Conservation (phyloP, 2,888 invertebrate species). For the Anodontia alba region DNA sequence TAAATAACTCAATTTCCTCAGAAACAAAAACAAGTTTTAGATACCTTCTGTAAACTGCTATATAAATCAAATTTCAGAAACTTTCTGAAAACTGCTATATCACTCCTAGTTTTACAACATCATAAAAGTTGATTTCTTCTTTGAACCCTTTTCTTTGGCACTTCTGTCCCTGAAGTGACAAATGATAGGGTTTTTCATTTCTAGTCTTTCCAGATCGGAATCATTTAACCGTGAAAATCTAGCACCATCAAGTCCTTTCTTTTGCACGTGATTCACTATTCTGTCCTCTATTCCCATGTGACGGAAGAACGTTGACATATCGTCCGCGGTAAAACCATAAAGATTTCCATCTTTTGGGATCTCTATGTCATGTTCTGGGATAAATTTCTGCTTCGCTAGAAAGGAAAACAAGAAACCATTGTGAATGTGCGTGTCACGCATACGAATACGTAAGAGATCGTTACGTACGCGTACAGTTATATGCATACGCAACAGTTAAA, state of each 20-base stretch:
- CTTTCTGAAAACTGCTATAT: no score
- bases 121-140: slow-evolving; percentile 68
- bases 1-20: no score
- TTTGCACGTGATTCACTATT: slow-evolving; percentile 72
- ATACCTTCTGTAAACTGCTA: no score
- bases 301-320: slow-evolving; percentile 79
- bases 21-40: no score
- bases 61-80: no score
- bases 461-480: no score
- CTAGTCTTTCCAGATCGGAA: slow-evolving; percentile 76
- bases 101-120: slow-evolving; percentile 56
- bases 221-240: slow-evolving; percentile 80
- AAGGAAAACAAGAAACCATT: slow-evolving; percentile 26
- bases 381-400: slow-evolving; percentile 67
- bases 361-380: slow-evolving; percentile 77
- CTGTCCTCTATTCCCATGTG: slow-evolving; percentile 77
- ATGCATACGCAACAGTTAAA: no score
- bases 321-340: slow-evolving; percentile 76
- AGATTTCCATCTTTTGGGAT: slow-evolving; percentile 81
- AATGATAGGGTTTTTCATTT: slow-evolving; percentile 78
- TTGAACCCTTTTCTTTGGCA: slow-evolving; percentile 46
- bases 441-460: no score
- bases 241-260: slow-evolving; percentile 79
- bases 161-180: slow-evolving; percentile 74
- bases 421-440: no score